These are phyloP conservation scores for Pangasius sanitwongsei DNA, from an alignment of 2,797 vertebrate species.

Conservation along the genomic window DNA sequence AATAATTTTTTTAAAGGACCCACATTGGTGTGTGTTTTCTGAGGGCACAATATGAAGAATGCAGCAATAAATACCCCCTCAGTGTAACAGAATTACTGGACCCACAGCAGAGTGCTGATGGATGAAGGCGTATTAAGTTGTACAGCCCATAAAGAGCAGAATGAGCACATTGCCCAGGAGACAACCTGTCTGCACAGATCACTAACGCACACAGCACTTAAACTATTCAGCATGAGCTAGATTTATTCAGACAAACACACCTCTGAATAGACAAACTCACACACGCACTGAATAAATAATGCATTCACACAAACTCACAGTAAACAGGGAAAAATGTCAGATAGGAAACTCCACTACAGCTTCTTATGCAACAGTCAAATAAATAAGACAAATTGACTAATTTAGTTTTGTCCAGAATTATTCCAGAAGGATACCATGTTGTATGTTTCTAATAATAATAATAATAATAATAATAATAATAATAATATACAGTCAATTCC, in stretches of 20 bases:
- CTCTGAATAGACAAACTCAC: constrained; percentile 31
- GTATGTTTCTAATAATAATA: background rate
- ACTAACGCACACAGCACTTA: constrained; percentile 29
- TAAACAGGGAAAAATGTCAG: background rate
- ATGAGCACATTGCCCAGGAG: constrained; percentile 16
- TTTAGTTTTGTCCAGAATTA: background rate
- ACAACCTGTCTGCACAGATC: constrained; percentile 37
- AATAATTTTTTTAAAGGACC: background rate
- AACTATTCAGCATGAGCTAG: constrained; percentile 51
- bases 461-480: constrained; percentile 3
- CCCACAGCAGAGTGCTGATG: constrained; percentile 34
- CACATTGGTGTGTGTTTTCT: background rate
- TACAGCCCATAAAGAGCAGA: constrained; percentile 23
- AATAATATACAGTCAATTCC: background rate
- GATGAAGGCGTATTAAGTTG: constrained; percentile 16
- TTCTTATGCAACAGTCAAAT: background rate
- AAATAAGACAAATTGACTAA: background rate
- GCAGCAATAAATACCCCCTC: background rate
- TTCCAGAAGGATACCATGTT: background rate
- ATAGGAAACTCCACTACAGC: background rate
- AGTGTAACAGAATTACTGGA: background rate
- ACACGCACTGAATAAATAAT: constrained; percentile 8
- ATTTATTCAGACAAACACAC: constrained; percentile 53
- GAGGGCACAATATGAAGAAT: background rate
- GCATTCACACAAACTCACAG: constrained; percentile 27